These are phyloP conservation scores for Andrena praecox DNA, from an alignment of 2,888 invertebrate genomes.

Conservation along the genomic window DNA sequence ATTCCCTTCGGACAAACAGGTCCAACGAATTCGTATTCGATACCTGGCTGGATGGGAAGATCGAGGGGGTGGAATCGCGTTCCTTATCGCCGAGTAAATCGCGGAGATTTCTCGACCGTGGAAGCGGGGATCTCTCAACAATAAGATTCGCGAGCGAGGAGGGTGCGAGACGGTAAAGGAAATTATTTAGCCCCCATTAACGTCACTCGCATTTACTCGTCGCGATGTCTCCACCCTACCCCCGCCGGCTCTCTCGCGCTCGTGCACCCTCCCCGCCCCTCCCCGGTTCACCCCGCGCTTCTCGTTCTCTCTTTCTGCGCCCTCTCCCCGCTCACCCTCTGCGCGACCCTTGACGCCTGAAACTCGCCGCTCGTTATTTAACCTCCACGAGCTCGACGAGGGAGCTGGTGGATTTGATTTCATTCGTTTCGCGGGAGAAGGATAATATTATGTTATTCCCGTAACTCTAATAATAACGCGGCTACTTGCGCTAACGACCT, in stretches of 20 bases:
- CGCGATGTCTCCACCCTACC: slow-evolving; percentile 60
- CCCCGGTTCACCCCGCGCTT: slow-evolving; percentile 15
- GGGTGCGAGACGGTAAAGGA: slow-evolving; percentile 75
- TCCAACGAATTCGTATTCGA: slow-evolving; percentile 44
- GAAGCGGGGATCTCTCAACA: slow-evolving; percentile 40
- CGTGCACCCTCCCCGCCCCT: slow-evolving; percentile 26
- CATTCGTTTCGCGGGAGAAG: slow-evolving; percentile 71
- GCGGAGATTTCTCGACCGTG: slow-evolving; percentile 24
- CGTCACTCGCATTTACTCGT: slow-evolving; percentile 81
- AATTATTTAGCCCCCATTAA: slow-evolving; percentile 83
- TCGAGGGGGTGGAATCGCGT: not conserved
- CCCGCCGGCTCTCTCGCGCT: slow-evolving; percentile 24
- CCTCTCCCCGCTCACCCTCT: slow-evolving; percentile 26
- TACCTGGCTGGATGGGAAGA: slow-evolving; percentile 24
- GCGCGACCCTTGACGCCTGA: slow-evolving; percentile 47
- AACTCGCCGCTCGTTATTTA: slow-evolving; percentile 76
- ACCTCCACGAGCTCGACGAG: slow-evolving; percentile 66
- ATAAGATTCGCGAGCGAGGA: slow-evolving; percentile 63
- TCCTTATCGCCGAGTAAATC: slow-evolving; percentile 39
- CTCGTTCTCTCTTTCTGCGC: slow-evolving; percentile 4
- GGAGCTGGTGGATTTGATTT: slow-evolving; percentile 73
- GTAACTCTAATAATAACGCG: slow-evolving; percentile 73
- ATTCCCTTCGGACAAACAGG: slow-evolving; percentile 43
- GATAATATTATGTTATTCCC: slow-evolving; percentile 72
- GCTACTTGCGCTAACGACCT: slow-evolving; percentile 66